These are phyloP conservation scores for Xyrauchen texanus DNA, from an alignment of 2,113 vertebrate species.

Conservation along the genomic window DNA sequence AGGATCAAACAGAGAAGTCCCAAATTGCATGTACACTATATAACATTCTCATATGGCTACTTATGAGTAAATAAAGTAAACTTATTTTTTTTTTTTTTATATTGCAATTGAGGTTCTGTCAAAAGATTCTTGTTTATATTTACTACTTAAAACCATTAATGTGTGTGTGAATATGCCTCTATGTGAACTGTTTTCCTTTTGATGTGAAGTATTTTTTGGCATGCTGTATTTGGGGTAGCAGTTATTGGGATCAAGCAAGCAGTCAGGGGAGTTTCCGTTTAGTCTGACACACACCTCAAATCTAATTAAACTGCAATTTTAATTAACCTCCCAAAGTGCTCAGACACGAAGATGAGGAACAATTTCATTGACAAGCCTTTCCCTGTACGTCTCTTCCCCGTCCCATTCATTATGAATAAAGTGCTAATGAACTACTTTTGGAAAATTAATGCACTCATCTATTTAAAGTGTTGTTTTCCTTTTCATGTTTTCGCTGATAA, in stretches of 20 bases:
- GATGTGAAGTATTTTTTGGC: constrained; percentile 47
- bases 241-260: constrained; percentile 46
- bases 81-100: background rate
- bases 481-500: constrained; percentile 49
- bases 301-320: constrained; percentile 61
- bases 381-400: constrained; percentile 34
- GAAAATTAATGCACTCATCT: constrained; percentile 58
- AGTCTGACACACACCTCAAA: constrained; percentile 53
- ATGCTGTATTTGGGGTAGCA: constrained; percentile 41
- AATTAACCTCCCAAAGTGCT: constrained; percentile 56
- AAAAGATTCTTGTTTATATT: constrained; percentile 27
- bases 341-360: constrained; percentile 41
- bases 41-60: background rate
- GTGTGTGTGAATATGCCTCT: no score
- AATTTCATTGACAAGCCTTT: constrained; percentile 51
- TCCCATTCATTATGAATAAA: constrained; percentile 61
- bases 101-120: constrained; percentile 11
- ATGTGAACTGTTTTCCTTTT: constrained; percentile 35
- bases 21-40: background rate
- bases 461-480: constrained; percentile 56
- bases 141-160: constrained; percentile 2
- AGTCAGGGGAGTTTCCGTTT: constrained; percentile 45
- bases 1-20: background rate
- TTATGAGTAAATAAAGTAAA: background rate
- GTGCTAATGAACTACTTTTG: constrained; percentile 61